Evolutionary conservation across 1,140 invertebrate species (phyloP).

Genomic region (Brachionus asplanchnoidis): DNA sequence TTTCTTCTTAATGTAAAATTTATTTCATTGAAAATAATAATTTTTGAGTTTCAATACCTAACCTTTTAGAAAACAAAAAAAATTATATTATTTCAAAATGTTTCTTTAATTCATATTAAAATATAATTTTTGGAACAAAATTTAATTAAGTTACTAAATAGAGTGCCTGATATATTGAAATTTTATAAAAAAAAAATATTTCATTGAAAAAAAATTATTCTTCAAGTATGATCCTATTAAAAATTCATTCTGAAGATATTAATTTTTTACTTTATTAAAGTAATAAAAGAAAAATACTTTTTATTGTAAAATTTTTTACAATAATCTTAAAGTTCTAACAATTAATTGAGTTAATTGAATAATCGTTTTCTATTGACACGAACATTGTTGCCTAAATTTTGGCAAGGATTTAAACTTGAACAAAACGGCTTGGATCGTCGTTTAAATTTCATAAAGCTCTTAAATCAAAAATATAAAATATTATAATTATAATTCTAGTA

Average conservation of each 20-base stretch:
- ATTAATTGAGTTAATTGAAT: too few species aligned
- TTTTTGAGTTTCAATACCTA: too few species aligned
- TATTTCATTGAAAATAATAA: too few species aligned
- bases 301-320: too few species aligned
- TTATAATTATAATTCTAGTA: background rate
- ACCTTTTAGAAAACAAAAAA: too few species aligned
- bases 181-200: background rate
- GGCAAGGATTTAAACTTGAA: background rate
- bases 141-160: background rate
- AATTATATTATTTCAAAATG: too few species aligned
- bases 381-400: background rate
- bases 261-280: too few species aligned
- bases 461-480: background rate
- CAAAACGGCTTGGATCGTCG: background rate
- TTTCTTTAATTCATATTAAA: background rate
- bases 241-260: too few species aligned
- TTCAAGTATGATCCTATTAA: too few species aligned
- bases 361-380: background rate
- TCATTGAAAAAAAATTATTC: background rate
- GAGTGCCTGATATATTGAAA: background rate
- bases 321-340: too few species aligned
- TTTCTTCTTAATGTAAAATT: too few species aligned
- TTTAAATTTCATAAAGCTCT: background rate
- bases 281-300: too few species aligned
- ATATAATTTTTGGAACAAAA: background rate